Evolutionary conservation across 1,140 invertebrate genomes (phyloP), one percentile per base, ranked within the genome.

Genomic region (Pogonus chalceus): DNA sequence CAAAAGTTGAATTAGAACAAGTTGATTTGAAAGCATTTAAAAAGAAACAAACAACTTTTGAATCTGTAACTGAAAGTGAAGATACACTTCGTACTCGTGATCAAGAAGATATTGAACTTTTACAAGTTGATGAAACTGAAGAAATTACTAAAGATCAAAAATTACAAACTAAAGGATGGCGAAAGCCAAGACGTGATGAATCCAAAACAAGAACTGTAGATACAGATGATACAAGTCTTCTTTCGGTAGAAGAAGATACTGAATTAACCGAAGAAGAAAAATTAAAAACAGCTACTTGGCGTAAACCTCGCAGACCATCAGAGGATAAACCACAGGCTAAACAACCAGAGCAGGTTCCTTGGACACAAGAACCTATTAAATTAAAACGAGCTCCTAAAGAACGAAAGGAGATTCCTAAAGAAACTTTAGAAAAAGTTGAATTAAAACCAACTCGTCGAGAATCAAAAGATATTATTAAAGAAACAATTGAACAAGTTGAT

Each of bases 401-500:
- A 20, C 63, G 62, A 23, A 68, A 62, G 54, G 59, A 64, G 47
- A 48, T 62, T 21, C 52, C 49, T 0, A 63, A 63, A 26, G 61
- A 65, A 59, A 69, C 66, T 51, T 20, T 71, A 1, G 71, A 76
- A 60, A 63, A 64, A 46, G 69, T 76, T 23, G 61, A 72, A 56
- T 52, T 77, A 2, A 79, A 81, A 60, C 76, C 75, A 21, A 68
- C 74, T 0, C 74, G 74, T 60, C 62, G 67, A 12, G 58, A 61
- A n/a, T 67, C 67, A 46, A 58, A 65, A 56, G 52, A 65, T 54
- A 50, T 60, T 0, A 23, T 62, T 46, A 71, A 60, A 35, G 52
- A 62, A 14, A 51, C 26, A 31, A 52, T 65, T 12, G 54, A 63
- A 16, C 48, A 57, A 21, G 55, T 60, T 2, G 56, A 62, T 14